Percentiles rank a stretch among this genome's conserved stretches.
phyloP scores from a whole-genome alignment of 2,888 invertebrate genomes.

The Elmis aenea region DNA sequence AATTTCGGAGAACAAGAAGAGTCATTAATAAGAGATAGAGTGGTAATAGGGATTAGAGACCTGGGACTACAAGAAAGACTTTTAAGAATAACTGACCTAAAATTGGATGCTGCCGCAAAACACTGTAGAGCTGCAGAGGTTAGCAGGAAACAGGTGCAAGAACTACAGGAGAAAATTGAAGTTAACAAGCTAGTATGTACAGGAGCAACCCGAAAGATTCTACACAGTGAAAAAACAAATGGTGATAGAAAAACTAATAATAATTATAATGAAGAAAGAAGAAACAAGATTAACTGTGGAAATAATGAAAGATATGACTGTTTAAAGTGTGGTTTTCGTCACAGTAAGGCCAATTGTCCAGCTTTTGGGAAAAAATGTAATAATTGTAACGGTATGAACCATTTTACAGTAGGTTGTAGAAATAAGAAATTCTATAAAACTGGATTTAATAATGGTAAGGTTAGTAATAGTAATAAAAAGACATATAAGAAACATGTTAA shows the following conservation, averaged over 20 bases:
- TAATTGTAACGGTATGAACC: conserved; percentile 16
- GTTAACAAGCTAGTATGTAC: too few relatives aligned
- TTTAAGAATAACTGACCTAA: conserved; percentile 3
- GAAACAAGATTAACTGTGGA: too few relatives aligned
- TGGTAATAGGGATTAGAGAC: conserved; percentile 6
- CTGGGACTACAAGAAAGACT: conserved; percentile 7
- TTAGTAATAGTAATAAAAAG: background rate
- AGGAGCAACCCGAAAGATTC: too few relatives aligned
- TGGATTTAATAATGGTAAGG: too few relatives aligned
- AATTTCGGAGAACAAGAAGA: conserved; percentile 6
- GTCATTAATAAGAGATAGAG: conserved; percentile 8
- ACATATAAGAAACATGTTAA: conserved; percentile 2
- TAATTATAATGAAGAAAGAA: too few relatives aligned
- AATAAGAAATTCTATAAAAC: too few relatives aligned
- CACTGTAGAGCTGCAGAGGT: conserved; percentile 4
- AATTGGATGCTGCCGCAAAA: background rate
- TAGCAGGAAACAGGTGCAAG: conserved; percentile 26
- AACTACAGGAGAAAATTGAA: too few relatives aligned
- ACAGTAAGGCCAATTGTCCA: conserved; percentile 17
- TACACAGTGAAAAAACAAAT: too few relatives aligned
- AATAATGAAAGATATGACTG: conserved; percentile 12
- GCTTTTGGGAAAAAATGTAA: conserved; percentile 20
- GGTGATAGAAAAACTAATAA: too few relatives aligned
- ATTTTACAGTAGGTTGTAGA: conserved; percentile 19
- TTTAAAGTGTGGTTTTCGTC: conserved; percentile 17